Evolutionary conservation across 2,113 vertebrate species (phyloP), one percentile per base, ranked within the genome.

Genomic region (Otis tarda): DNA sequence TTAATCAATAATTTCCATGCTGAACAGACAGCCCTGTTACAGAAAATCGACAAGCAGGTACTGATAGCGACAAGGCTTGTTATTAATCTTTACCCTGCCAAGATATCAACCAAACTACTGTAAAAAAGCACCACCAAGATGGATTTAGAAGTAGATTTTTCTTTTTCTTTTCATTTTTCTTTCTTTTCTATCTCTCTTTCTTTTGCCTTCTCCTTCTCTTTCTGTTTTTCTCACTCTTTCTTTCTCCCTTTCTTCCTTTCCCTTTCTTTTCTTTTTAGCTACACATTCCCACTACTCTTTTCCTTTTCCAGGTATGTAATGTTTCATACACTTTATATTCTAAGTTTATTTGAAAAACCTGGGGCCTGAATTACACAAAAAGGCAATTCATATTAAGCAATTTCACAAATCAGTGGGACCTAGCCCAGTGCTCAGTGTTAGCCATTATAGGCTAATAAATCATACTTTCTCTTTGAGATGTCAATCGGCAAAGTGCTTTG

Each of bases 1-100:
- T 98, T 99, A 99, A 99, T 99, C 99, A 99, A 99, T 99, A 99
- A 99, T 99, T 99, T 99, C 98, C 98, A 99, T 99, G 98, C 98
- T 99, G 98, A 99, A 99, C 98, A 99, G 98, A 99, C 98, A 98
- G 98, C 97, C 98, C 98, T 98, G 98, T 98, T 98, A 98, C 98
- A 98, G 97, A 98, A 98, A 99, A 99, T 99, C 98, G 99, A 99
- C 99, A 99, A 98, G 98, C 98, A 98, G 98, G 98, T 98, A 99
- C 98, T 99, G 99, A 99, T 99, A 99, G 98, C 97, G 70, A 97
- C 97, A 96, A 94, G 97, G 94, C 97, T 97, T 94, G 98, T 98
- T 99, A 99, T 99, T 99, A 99, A 99, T 99, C 99, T 99, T 99
- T 98, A 97, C 97, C 97, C 98, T 98, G 98, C 98, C 91, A 98